Evolutionary conservation across 1,140 invertebrate species (phyloP).

Genomic region (Drosophila willistoni): DNA sequence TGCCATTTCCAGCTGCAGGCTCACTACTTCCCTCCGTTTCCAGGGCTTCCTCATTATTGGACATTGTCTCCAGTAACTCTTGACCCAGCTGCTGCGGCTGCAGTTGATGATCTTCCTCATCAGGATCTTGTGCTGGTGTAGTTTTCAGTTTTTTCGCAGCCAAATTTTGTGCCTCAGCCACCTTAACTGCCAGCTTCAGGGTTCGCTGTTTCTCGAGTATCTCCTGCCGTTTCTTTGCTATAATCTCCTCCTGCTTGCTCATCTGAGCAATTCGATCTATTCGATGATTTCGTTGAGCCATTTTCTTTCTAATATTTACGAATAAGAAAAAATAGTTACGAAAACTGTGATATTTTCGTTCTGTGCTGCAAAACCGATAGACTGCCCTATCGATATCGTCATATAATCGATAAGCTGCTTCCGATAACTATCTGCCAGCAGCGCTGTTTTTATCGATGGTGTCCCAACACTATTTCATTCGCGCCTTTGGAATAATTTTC

Average conservation of each 20-base stretch:
- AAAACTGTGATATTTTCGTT: no score
- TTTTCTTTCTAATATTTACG: slow-evolving; percentile 43
- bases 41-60: slow-evolving; percentile 4
- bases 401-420: no score
- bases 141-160: slow-evolving; percentile 71
- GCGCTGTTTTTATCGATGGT: no score
- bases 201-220: slow-evolving; percentile 88
- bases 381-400: no score
- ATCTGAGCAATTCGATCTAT: slow-evolving; percentile 80
- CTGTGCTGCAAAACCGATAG: no score
- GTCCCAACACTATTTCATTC: background rate
- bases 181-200: slow-evolving; percentile 84
- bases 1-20: background rate
- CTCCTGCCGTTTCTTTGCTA: slow-evolving; percentile 89
- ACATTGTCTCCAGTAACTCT: background rate
- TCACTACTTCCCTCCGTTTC: slow-evolving; percentile 5
- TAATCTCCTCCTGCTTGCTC: slow-evolving; percentile 90
- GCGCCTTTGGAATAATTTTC: slow-evolving; percentile 8
- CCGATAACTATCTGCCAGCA: no score
- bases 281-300: slow-evolving; percentile 76
- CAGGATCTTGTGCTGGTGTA: background rate
- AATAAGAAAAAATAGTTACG: no score
- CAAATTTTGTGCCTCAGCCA: slow-evolving; percentile 73
- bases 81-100: slow-evolving; percentile 30
- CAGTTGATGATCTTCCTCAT: slow-evolving; percentile 44